phyloP scores from a whole-genome alignment of 2,113 vertebrate species.

The Indicator indicator region DNA sequence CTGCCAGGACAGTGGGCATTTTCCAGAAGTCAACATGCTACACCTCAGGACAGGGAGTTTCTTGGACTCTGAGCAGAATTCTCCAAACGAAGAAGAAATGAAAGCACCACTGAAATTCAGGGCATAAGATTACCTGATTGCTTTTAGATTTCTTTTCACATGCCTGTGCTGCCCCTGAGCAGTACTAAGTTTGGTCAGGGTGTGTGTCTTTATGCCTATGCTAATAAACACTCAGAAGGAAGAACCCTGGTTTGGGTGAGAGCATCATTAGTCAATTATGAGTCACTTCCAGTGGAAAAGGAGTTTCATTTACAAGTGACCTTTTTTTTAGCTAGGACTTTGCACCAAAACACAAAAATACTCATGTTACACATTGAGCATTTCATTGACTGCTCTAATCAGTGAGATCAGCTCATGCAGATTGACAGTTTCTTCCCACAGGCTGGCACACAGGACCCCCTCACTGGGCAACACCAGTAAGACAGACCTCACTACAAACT shows the following conservation, averaged over 20 bases:
- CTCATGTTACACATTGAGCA: neutral
- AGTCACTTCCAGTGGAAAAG: conserved; percentile 48
- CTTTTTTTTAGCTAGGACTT: neutral
- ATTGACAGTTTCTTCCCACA: neutral
- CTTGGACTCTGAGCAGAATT: neutral
- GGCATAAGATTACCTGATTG: neutral
- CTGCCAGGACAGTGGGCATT: neutral
- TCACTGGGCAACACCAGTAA: neutral
- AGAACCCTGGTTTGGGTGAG: neutral
- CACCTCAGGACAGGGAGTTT: neutral
- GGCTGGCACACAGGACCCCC: neutral
- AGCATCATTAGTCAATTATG: conserved; percentile 23
- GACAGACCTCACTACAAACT: neutral
- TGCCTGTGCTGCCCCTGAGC: neutral
- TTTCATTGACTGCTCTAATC: neutral
- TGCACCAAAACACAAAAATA: neutral
- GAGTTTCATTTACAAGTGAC: conserved; percentile 6
- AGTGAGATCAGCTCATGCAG: neutral
- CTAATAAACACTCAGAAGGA: neutral
- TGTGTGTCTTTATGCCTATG: neutral
- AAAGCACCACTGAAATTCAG: neutral
- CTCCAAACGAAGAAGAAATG: neutral
- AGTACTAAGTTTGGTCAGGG: neutral
- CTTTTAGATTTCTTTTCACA: neutral
- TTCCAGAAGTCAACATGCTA: neutral